phyloP scores from a whole-genome alignment of 2,888 invertebrate genomes.

The Orthosia cruda region DNA sequence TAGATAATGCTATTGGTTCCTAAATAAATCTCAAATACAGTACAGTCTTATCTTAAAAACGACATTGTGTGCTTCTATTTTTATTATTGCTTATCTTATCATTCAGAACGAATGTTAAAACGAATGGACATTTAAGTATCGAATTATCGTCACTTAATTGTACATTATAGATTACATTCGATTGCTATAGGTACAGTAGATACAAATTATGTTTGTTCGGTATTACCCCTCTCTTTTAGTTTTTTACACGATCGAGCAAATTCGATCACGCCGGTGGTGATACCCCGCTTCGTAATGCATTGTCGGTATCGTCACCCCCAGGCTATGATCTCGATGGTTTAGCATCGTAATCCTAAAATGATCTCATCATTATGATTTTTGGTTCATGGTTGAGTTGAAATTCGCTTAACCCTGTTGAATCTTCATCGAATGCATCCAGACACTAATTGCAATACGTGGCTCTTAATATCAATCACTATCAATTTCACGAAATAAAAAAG shows the following conservation, averaged over 20 bases:
- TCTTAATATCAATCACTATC: not conserved
- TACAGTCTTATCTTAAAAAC: slow-evolving; percentile 27
- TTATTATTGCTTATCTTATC: slow-evolving; percentile 48
- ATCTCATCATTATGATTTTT: slow-evolving; percentile 1
- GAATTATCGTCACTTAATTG: slow-evolving; percentile 31
- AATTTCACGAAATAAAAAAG: not conserved
- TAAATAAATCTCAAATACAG: slow-evolving; percentile 2
- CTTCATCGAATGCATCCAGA: not conserved
- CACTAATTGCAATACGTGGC: not conserved
- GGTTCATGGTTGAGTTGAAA: not conserved
- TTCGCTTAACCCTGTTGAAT: not conserved
- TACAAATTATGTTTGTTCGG: not conserved
- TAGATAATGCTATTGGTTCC: slow-evolving; percentile 6
- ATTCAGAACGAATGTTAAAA: slow-evolving; percentile 5
- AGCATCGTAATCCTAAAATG: not conserved
- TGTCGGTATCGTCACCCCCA: slow-evolving; percentile 2
- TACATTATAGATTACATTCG: slow-evolving; percentile 27
- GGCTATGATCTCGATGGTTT: not conserved
- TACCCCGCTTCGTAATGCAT: slow-evolving; percentile 13
- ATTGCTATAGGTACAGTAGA: slow-evolving; percentile 9
- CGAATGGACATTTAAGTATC: slow-evolving; percentile 10
- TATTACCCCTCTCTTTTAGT: not conserved
- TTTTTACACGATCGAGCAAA: not conserved
- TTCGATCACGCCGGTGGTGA: not conserved
- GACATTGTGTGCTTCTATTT: slow-evolving; percentile 34